Evolutionary conservation across 2,888 invertebrate genomes (phyloP), one percentile per base, ranked within the genome.

Genomic region (Aporophyla lueneburgensis): DNA sequence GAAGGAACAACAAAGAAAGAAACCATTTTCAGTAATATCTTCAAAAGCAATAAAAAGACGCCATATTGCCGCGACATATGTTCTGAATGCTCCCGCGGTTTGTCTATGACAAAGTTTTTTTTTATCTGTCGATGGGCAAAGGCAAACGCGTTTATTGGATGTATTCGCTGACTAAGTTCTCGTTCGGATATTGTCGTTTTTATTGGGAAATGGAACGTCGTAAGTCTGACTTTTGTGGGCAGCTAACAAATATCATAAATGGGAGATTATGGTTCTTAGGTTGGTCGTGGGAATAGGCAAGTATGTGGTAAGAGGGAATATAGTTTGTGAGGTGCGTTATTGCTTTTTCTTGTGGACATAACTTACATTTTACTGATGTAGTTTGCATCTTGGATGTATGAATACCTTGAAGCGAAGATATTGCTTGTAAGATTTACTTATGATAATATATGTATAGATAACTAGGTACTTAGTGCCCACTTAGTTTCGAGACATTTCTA

Each of bases 91-190:
- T 87, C 84, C 88, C 84, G 85, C 87, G 88, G 86, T 86, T 91
- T 90, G 87, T 90, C 90, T 91, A 89, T 90, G 91, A 89, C 88
- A 86, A 78, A 89, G 90, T 87, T 87, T 90, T 91, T 89, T 90
- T 88, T 89, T 84, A 86, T 88, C 87, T 85, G 80, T 68, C 77
- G 76, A 84, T 82, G 81, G 75, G 73, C 74, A 68, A 78, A 78
- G 73, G 73, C 75, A 65, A 78, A 75, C 74, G 78, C 84, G 76
- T 76, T 87, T 88, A 88, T 88, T 88, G 87, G 78, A 83, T 73
- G 75, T 86, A 84, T 87, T 63, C 71, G 88, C 88, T 88, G 88
- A 88, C 83, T 81, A 83, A 81, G 87, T 84, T 84, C 51, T 73
- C 71, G 72, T 71, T 81, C 69, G 53, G 76, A 84, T 87, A 87